Evolutionary conservation across 2,888 invertebrate species (phyloP).

Genomic region (Leptopilina myrica): DNA sequence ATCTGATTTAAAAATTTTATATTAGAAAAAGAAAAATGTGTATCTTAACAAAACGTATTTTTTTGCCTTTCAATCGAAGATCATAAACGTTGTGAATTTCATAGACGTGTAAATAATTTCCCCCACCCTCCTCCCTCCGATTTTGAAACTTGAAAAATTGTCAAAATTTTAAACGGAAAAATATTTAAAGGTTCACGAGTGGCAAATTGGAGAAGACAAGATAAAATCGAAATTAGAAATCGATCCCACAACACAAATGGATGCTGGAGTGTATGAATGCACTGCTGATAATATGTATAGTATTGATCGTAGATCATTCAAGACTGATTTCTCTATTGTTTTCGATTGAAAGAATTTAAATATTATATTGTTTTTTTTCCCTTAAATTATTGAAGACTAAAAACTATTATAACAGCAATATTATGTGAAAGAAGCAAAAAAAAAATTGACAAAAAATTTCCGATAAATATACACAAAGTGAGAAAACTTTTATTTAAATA

Average conservation of each 20-base stretch:
- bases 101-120: too few relatives aligned
- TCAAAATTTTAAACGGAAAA: not conserved
- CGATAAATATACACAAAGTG: too few relatives aligned
- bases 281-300: slow-evolving; percentile 96
- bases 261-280: slow-evolving; percentile 96
- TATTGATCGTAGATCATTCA: slow-evolving; percentile 92
- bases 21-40: too few relatives aligned
- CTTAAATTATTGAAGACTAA: not conserved
- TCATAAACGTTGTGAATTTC: too few relatives aligned
- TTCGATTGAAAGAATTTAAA: slow-evolving; percentile 82
- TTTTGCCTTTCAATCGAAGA: too few relatives aligned
- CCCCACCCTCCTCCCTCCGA: too few relatives aligned
- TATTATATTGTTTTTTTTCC: not conserved
- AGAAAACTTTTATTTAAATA: too few relatives aligned
- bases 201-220: slow-evolving; percentile 88
- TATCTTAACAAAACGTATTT: too few relatives aligned
- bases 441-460: too few relatives aligned
- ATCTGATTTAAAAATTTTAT: too few relatives aligned
- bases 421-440: not conserved
- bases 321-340: slow-evolving; percentile 94
- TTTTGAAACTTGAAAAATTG: too few relatives aligned
- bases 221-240: slow-evolving; percentile 96
- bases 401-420: not conserved
- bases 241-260: slow-evolving; percentile 97
- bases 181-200: slow-evolving; percentile 87